Evolutionary conservation across 1,140 invertebrate genomes (phyloP).

Genomic region (Hyles euphorbiae): DNA sequence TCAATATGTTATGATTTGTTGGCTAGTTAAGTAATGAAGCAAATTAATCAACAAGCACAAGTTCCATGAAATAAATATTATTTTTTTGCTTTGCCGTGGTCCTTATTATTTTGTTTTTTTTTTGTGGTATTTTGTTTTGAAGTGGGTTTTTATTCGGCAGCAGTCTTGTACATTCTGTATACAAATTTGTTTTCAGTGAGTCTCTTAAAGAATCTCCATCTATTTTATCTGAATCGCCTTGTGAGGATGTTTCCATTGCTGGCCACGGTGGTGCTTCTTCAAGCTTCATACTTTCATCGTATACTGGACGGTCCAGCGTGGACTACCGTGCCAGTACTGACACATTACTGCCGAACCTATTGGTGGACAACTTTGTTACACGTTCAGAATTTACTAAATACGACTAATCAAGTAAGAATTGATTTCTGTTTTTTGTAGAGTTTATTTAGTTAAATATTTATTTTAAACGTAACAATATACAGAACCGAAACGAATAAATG

Average conservation of each 20-base stretch:
- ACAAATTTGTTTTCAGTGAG: slow-evolving; percentile 21
- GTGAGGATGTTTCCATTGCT: slow-evolving; percentile 78
- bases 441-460: no score
- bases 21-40: no score
- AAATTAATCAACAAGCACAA: no score
- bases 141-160: no score
- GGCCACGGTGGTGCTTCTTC: slow-evolving; percentile 74
- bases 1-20: no score
- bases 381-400: slow-evolving; percentile 49
- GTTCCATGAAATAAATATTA: no score
- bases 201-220: slow-evolving; percentile 39
- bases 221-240: slow-evolving; percentile 74
- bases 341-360: slow-evolving; percentile 33
- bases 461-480: no score
- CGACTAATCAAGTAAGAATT: slow-evolving; percentile 34
- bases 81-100: no score
- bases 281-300: slow-evolving; percentile 74
- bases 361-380: slow-evolving; percentile 55
- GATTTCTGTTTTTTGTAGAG: not conserved
- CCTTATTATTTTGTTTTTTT: no score
- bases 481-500: no score
- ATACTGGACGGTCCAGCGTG: slow-evolving; percentile 78
- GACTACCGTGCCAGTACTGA: slow-evolving; percentile 29
- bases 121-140: no score
- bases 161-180: no score